Evolutionary conservation across 2,888 invertebrate species (phyloP).

Genomic region (Erebia ligea): DNA sequence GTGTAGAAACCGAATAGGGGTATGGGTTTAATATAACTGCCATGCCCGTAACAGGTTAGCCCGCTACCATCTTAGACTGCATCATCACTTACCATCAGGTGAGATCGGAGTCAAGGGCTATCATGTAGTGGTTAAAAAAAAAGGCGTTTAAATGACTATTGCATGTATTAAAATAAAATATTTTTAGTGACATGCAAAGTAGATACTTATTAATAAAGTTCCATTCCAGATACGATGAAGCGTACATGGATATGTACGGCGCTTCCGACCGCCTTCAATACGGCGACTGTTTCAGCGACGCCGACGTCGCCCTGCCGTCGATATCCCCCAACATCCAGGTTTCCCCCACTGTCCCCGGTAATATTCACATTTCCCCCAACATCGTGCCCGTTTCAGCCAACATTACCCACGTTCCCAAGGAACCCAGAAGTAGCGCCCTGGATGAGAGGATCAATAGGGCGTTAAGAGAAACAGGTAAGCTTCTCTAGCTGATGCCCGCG

Average conservation of each 20-base stretch:
- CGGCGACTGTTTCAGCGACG: slow-evolving; percentile 69
- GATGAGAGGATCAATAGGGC: slow-evolving; percentile 68
- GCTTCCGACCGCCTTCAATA: slow-evolving; percentile 73
- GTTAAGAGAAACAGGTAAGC: slow-evolving; percentile 59
- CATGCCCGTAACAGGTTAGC: too few species aligned
- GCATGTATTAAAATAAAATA: too few species aligned
- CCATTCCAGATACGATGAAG: slow-evolving; percentile 67
- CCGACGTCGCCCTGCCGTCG: not conserved
- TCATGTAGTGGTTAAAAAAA: too few species aligned
- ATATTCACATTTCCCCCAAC: slow-evolving; percentile 21
- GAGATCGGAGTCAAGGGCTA: too few species aligned
- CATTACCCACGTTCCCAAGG: slow-evolving; percentile 11
- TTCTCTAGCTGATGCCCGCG: not conserved
- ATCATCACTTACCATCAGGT: too few species aligned
- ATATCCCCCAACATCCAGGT: slow-evolving; percentile 14
- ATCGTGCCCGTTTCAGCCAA: slow-evolving; percentile 25
- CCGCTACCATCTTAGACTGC: too few species aligned
- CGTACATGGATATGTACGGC: slow-evolving; percentile 75
- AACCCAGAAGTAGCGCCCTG: slow-evolving; percentile 49
- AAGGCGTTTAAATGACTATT: too few species aligned
- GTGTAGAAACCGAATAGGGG: too few species aligned
- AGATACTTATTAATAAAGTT: not conserved
- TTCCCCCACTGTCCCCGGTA: slow-evolving; percentile 24
- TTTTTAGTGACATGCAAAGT: too few species aligned
- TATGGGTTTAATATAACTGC: too few species aligned